These are phyloP conservation scores for Danio albolineatus DNA, from an alignment of 2,797 vertebrate genomes.

Conservation along the genomic window DNA sequence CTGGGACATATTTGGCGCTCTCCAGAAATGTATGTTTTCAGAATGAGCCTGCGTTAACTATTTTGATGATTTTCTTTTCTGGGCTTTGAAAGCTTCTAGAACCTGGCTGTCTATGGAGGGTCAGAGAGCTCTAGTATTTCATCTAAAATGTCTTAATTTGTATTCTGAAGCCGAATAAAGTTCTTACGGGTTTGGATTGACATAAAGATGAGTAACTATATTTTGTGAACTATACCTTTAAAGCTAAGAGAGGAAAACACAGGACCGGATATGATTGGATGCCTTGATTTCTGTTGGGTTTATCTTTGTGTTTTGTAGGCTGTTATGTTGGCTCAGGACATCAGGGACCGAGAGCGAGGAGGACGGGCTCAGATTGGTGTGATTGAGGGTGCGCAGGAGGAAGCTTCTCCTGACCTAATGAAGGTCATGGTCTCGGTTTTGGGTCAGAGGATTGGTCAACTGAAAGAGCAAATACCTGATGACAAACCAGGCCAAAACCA, in stretches of 20 bases:
- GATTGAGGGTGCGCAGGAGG: slow-evolving; percentile 80
- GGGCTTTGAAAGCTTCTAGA: too few relatives aligned
- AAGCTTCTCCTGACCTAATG: slow-evolving; percentile 83
- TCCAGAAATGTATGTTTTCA: too few relatives aligned
- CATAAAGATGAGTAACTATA: too few relatives aligned
- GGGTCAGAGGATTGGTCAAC: slow-evolving; percentile 74
- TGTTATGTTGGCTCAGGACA: slow-evolving; percentile 85
- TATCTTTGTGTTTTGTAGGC: slow-evolving; percentile 66
- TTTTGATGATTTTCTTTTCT: too few relatives aligned
- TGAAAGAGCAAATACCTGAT: slow-evolving; percentile 74
- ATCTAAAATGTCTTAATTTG: too few relatives aligned
- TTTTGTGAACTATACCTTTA: too few relatives aligned
- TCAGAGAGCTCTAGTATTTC: too few relatives aligned
- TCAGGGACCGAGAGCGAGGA: slow-evolving; percentile 88
- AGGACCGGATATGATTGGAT: neutral
- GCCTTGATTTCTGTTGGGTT: neutral
- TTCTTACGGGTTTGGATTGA: too few relatives aligned
- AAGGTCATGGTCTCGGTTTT: slow-evolving; percentile 85
- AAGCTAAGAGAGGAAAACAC: neutral
- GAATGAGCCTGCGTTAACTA: too few relatives aligned
- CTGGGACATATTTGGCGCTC: too few relatives aligned
- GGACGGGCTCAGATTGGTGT: slow-evolving; percentile 86
- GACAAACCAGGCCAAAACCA: slow-evolving; percentile 71
- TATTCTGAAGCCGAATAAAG: too few relatives aligned
- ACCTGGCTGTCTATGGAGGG: too few relatives aligned